A percentile compares a stretch with the other conserved stretches of the same genome.
Conservation (phyloP, 2,113 vertebrate species). For the Coptodon rendalli region DNA sequence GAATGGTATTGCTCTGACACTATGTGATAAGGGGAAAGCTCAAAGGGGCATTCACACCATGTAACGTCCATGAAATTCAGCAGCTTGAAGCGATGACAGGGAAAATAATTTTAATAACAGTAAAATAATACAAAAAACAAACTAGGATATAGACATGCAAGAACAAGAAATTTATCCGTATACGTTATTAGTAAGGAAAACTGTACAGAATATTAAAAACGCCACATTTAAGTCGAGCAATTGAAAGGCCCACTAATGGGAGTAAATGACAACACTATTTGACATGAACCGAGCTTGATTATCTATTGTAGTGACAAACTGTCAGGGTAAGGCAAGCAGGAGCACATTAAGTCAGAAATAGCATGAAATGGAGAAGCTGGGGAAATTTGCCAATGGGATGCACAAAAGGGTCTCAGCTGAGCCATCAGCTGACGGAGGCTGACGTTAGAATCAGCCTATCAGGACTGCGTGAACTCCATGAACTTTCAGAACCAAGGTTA, state of each 20-base stretch:
- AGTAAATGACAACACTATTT: neutral
- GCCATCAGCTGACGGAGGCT: neutral
- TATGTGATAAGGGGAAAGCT: neutral
- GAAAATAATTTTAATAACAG: neutral
- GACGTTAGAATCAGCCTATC: rapidly evolving
- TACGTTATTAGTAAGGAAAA: neutral
- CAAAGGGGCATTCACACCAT: neutral
- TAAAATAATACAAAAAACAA: neutral
- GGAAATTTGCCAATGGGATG: neutral
- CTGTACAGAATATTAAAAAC: neutral
- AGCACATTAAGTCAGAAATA: neutral
- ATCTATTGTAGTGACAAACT: neutral
- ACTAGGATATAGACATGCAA: neutral
- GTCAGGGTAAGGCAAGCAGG: neutral
- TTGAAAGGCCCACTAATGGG: neutral
- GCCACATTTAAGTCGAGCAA: neutral
- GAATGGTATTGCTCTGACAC: neutral
- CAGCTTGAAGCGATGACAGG: neutral
- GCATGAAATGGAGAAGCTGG: neutral
- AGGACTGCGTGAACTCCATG: neutral
- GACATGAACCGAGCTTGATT: rapidly evolving
- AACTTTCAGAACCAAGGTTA: neutral
- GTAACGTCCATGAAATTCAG: neutral
- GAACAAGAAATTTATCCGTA: rapidly evolving
- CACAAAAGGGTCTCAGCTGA: neutral